These are phyloP conservation scores for Calyptommatus sinebrachiatus DNA, from an alignment of 2,113 vertebrate species.

Conservation along the genomic window DNA sequence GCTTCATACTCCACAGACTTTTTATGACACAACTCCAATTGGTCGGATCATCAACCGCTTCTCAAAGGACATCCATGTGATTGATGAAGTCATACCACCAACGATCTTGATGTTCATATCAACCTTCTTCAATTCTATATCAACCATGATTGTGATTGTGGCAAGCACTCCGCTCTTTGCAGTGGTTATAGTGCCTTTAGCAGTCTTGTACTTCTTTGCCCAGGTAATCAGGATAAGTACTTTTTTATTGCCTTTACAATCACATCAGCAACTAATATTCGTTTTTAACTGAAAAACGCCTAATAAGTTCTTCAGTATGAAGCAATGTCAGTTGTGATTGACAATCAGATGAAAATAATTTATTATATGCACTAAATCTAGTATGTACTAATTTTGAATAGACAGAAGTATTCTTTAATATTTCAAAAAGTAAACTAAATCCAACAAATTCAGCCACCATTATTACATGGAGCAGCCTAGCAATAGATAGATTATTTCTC, in stretches of 20 bases:
- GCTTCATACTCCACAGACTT: slow-evolving; percentile 88
- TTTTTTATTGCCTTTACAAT: not conserved
- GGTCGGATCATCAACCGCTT: slow-evolving; percentile 96
- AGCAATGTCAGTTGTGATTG: too few species aligned
- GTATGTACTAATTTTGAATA: too few species aligned
- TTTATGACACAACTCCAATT: slow-evolving; percentile 92
- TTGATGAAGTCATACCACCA: slow-evolving; percentile 85
- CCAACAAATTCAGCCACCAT: too few species aligned
- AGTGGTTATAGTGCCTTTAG: slow-evolving; percentile 82
- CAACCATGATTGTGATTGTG: slow-evolving; percentile 86
- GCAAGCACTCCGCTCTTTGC: slow-evolving; percentile 85
- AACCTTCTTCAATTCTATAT: slow-evolving; percentile 80
- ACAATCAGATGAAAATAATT: too few species aligned
- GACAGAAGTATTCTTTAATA: too few species aligned
- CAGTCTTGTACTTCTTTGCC: slow-evolving; percentile 82
- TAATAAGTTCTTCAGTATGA: too few species aligned
- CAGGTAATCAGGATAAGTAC: slow-evolving; percentile 75
- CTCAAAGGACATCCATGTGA: slow-evolving; percentile 91
- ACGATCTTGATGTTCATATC: slow-evolving; percentile 87
- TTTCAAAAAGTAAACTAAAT: too few species aligned
- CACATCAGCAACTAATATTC: not conserved
- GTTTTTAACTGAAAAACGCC: not conserved
- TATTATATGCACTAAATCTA: too few species aligned
- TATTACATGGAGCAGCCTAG: too few species aligned
- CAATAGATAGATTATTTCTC: too few species aligned